Evolutionary conservation across 2,888 invertebrate species (phyloP), one percentile per base, ranked within the genome.

Genomic region (Cataglyphis rosenhaueri): DNA sequence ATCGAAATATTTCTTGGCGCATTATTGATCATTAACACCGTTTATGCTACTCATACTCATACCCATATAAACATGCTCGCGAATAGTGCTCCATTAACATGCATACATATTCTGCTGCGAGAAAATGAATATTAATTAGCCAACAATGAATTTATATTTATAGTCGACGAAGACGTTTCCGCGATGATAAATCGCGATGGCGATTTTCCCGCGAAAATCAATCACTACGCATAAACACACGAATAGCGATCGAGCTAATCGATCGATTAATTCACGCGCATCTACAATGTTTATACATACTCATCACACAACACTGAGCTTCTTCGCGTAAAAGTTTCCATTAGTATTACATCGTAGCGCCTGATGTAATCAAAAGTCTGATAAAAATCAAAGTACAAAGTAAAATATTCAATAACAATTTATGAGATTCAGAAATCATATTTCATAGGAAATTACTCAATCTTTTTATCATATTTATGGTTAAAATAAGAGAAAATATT

Each of bases 71-170:
- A 15, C 21, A 25, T 25, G 29, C 18, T 29, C 41, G 32, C 41
- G 29, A 29, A 2, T 6, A 29, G 32, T 32, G 44, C 32, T 38
- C 25, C 48, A 32, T 70, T 70, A 59, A 55, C 68, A 48, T 48
- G 55, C 10, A 70, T 35, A 32, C 41, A 8, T 29, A 12, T 25
- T 38, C 1, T 1, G 29, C 8, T 29, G 25, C 52, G 52, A 59
- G 25, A 35, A 70, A n/a, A 25, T 76, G 68, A 76, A 68, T 70
- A 25, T 78, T 59, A 59, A 78, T 78, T 59, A 78, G 25, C 18
- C 32, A 15, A 32, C 15, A 12, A 44, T 35, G 9, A 44, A 44
- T 70, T 78, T 70, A 70, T 70, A 41, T 70, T 41, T 70, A 70
- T 29, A 25, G 25, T 8, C 25, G 25, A 52, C 52, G 41, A 38